Base-by-base conservation (phyloP, 2,888 invertebrate genomes). In the Adineta ricciae region DNA sequence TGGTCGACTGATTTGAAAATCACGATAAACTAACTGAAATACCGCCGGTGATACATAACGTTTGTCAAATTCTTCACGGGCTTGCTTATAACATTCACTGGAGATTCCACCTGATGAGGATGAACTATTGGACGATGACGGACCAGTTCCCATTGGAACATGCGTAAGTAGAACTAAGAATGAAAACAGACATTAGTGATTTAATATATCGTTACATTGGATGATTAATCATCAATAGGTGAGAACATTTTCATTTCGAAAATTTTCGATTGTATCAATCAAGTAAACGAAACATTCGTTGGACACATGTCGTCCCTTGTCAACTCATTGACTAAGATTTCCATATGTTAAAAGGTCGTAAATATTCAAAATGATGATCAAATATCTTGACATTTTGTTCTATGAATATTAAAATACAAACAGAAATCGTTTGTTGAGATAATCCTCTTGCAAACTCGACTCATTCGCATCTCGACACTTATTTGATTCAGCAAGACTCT, bases 1-100 rank as follows among this genome's bases (percentile, higher is more conserved):
- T 78, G 78, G 78, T 78, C 41, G 78, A 41, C 21, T 78, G 21
- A 78, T 24, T 78, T 78, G 78, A 78, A 78, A 78, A 78, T 78
- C 78, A 1, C 41, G 41, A 78, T 78, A 78, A 14, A n/a, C 78
- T n/a, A 78, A 8, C 41, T 78, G 78, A 78, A n/a, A 78, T 78
- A 11, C 24, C 19, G 38, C 24, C n/a, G 78, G 78, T 78, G 78
- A 3, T 14, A 1, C 24, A 41, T n/a, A 78, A 24, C 41, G 38
- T 11, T n/a, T 78, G 24, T 41, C 78, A 9, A 78, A 78, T 9
- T 78, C 78, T 41, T 78, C 78, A 41, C 78, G 78, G 2, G 78
- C 78, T 78, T 78, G 38, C 41, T 38, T 78, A 78, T 78, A 78
- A 78, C 78, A 78, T 41, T 78, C 78, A 78, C 64, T 64, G 11